Evolutionary conservation across 2,113 vertebrate species (phyloP), one percentile per base, ranked within the genome.

Genomic region (Syrmaticus mikado): DNA sequence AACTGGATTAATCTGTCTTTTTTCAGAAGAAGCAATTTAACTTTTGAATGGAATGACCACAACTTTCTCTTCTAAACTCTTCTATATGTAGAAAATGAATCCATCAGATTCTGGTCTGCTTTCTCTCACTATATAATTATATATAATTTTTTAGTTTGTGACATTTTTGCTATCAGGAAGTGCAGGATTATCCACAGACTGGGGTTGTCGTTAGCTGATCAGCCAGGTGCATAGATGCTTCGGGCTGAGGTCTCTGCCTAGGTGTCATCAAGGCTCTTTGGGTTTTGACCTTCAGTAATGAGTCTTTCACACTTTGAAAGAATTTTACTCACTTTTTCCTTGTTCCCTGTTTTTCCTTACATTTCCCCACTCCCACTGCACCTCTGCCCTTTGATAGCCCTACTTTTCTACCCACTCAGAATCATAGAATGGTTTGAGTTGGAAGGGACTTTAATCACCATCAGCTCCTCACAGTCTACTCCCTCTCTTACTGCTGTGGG

Each of bases 51-150:
- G 15, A 75, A 85, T 25, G 21, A 34, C 30, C 71, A 41, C 45
- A 71, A 25, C 84, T 86, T 82, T 88, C 61, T 84, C 8, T 30
- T 10, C 7, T 60, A 64, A 60, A 24, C 16, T 40, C 77, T 78
- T 92, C 82, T 87, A 65, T 72, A 53, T 80, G 82, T 72, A 82
- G 82, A 62, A 87, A 91, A 93, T 2, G 1, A 90, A 82, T 62
- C 28, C 65, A 66, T 50, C 22, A 25, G 11, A 66, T 50, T 67
- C 61, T 67, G 57, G 2, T 87, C 84, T 76, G 70, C n/a, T 85
- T 91, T 84, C 48, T 79, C 38, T 95, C 70, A 52, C 68, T 81
- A 62, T 70, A 66, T 62, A 86, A 94, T 80, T 58, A 65, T 2
- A 27, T 5, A 64, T 74, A 36, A 43, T 71, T 78, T 92, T 90